phyloP scores from a whole-genome alignment of 35 echinoderm and acorn worm species.

The Lytechinus pictus region DNA sequence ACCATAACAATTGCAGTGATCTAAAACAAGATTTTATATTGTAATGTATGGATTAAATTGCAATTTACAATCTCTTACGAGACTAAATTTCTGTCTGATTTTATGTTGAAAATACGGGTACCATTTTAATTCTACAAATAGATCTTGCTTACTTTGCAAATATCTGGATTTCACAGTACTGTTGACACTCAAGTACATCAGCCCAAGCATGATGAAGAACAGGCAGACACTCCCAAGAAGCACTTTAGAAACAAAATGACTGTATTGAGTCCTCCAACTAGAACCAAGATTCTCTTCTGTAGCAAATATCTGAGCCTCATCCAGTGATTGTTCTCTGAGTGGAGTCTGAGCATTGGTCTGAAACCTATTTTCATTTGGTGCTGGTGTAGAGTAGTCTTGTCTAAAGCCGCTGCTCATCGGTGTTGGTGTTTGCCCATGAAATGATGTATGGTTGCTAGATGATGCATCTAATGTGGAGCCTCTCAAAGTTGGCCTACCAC shows the following conservation, averaged over 20 bases:
- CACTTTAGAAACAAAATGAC: constrained; percentile 66
- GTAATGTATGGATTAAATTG: neutral
- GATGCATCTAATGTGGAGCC: neutral
- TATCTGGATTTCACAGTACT: constrained; percentile 36
- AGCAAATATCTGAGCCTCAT: constrained; percentile 62
- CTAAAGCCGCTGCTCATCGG: neutral
- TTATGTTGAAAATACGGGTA: neutral
- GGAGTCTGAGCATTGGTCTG: neutral
- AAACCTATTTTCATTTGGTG: neutral
- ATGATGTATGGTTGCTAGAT: constrained; percentile 21
- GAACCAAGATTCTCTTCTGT: constrained; percentile 69
- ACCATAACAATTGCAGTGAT: neutral
- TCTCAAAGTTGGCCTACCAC: neutral
- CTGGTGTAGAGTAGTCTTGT: neutral
- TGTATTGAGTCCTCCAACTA: constrained; percentile 62
- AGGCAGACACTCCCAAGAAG: constrained; percentile 72
- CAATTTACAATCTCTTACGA: neutral
- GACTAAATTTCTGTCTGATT: neutral
- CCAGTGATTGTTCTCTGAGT: neutral
- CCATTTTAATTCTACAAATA: neutral
- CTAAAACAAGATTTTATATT: neutral
- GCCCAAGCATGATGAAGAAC: constrained; percentile 68
- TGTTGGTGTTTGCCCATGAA: constrained; percentile 14
- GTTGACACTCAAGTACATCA: constrained; percentile 66
- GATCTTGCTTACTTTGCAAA: constrained; percentile 43